Base-by-base conservation (phyloP, 2,888 invertebrate genomes). In the Acanthosepion lycidas region DNA sequence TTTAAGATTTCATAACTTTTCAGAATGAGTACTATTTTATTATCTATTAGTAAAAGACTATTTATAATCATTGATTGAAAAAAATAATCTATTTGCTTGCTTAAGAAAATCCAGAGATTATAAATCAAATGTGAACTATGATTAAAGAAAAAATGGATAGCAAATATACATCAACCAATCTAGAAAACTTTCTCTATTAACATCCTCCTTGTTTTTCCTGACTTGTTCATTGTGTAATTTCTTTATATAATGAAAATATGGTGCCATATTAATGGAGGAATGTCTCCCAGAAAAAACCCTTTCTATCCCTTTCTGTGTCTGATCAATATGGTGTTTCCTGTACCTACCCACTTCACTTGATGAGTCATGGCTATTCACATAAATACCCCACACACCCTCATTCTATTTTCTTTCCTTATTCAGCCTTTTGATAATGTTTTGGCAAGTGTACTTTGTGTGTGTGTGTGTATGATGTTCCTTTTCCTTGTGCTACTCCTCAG, bases 271-370 rank as follows among this genome's bases (percentile, higher is more conserved):
- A 78, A 78, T n/a, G n/a, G n/a, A n/a, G 78, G 33, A 78, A 78
- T 78, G 78, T 78, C 78, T 78, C 33, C 78, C 78, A n/a, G n/a
- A 33, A 78, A 42, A 78, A 78, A 78, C 18, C 78, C n/a, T 18
- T 33, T 78, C n/a, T n/a, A n/a, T 78, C n/a, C n/a, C 9, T 78
- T 28, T n/a, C n/a, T n/a, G 64, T 64, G 64, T 64, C n/a, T 78
- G 33, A 78, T 78, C 78, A 78, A 78, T 78, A 78, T 78, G 78
- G 78, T 78, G 33, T 78, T 78, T 78, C 78, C n/a, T 78, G 78
- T 78, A 78, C 78, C 78, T n/a, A 78, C 78, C 78, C n/a, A 78
- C 33, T n/a, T 78, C n/a, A 78, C 78, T 78, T 78, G 78, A n/a
- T 78, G 78, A 78, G n/a, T 78, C 78, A 78, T 78, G 78, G 15